These are phyloP conservation scores for Gallinago stenura DNA, from an alignment of 2,797 vertebrate species.

Conservation along the genomic window DNA sequence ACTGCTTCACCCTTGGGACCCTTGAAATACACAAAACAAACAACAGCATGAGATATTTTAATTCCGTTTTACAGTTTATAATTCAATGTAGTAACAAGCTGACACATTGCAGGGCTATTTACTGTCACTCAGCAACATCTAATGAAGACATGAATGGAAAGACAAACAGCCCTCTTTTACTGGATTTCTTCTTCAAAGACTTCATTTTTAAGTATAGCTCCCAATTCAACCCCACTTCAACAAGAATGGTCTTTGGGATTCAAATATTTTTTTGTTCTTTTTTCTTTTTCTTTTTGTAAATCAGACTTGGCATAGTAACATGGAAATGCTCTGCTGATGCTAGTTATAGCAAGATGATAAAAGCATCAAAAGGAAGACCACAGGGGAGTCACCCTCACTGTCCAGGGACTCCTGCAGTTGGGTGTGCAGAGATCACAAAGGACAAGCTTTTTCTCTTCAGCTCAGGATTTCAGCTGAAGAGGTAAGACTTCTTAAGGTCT, in stretches of 20 bases:
- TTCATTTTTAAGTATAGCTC: background rate
- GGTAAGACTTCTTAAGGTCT: background rate
- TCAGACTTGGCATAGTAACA: background rate
- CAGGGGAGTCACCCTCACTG: background rate
- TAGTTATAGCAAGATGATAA: background rate
- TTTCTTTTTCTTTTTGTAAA: background rate
- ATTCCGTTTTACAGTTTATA: background rate
- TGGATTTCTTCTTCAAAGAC: constrained; percentile 10
- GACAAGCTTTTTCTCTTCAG: background rate
- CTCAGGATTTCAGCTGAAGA: background rate
- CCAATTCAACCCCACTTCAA: background rate
- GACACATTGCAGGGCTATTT: constrained; percentile 47
- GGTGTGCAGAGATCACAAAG: background rate
- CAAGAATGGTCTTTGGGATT: constrained; percentile 31
- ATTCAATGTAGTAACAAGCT: constrained; percentile 10
- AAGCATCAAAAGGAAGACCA: background rate
- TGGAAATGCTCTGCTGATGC: constrained; percentile 28
- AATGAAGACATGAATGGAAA: constrained; percentile 47
- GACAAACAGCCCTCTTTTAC: constrained; percentile 53
- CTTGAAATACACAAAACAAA: constrained; percentile 79
- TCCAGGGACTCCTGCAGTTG: background rate
- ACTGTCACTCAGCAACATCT: constrained; percentile 58
- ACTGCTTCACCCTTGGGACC: constrained; percentile 98
- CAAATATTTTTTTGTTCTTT: background rate
- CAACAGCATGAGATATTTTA: constrained; percentile 5